A percentile compares a stretch with the other conserved stretches of the same genome.
Conservation (phyloP, 2,113 vertebrate genomes). For the Leptodactylus fuscus region DNA sequence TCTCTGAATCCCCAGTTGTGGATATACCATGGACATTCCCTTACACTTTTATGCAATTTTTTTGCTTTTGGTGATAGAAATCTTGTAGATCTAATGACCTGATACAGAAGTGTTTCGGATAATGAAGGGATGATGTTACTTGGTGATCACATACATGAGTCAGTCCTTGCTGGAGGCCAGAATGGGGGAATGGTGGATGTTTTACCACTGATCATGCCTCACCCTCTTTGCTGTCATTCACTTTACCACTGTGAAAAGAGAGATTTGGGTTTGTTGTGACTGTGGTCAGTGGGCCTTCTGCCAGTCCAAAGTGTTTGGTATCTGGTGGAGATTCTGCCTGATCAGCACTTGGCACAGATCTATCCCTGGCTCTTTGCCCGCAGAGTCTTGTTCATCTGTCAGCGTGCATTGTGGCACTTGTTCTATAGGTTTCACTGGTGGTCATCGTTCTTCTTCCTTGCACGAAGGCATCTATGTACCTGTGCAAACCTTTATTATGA, state of each 20-base stretch:
- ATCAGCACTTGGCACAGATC: slow-evolving; percentile 45
- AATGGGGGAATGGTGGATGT: not conserved
- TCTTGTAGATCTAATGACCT: not conserved
- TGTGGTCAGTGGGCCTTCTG: slow-evolving; percentile 41
- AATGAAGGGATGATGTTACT: not conserved
- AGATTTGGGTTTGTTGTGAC: slow-evolving; percentile 53
- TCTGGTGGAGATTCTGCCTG: slow-evolving; percentile 15
- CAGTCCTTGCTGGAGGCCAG: not conserved
- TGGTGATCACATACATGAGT: not conserved
- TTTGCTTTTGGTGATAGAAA: not conserved
- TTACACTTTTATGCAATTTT: too few species aligned
- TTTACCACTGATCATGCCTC: not conserved
- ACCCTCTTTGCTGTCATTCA: not conserved
- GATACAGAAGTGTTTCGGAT: too few species aligned
- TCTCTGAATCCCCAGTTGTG: not conserved
- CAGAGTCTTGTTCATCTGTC: not conserved
- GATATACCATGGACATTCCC: too few species aligned
- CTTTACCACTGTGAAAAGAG: slow-evolving; percentile 11
- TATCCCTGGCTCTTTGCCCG: not conserved
- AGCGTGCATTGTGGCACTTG: not conserved
- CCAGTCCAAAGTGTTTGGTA: slow-evolving; percentile 22
- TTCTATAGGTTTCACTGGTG: not conserved
- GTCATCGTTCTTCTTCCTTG: not conserved
- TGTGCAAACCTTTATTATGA: too few species aligned
- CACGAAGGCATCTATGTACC: too few species aligned